phyloP scores from a whole-genome alignment of 2,113 vertebrate species.

The Takifugu flavidus region DNA sequence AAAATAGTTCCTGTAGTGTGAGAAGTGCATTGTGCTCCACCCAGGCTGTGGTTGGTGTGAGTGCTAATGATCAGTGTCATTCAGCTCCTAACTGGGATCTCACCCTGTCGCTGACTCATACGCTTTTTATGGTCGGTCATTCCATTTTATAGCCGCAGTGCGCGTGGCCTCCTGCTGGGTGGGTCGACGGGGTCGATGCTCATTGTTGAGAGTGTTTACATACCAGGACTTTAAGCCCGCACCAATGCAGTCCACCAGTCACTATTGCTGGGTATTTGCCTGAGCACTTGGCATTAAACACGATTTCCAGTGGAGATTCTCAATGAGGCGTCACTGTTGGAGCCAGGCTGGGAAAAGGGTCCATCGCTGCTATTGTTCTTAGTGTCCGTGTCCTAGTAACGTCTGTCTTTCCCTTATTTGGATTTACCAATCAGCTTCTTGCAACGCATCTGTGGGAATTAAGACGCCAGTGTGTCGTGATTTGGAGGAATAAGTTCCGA shows the following conservation, averaged over 20 bases:
- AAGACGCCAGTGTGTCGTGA: no score
- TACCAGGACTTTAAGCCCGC: constrained; percentile 17
- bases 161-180: constrained; percentile 28
- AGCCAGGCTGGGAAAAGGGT: no score
- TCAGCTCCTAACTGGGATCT: constrained; percentile 61
- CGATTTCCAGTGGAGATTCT: no score
- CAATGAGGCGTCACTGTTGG: no score
- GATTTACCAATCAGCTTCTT: no score
- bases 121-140: constrained; percentile 64
- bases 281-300: no score
- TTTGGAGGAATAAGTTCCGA: no score
- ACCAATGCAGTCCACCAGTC: constrained; percentile 4
- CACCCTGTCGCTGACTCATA: constrained; percentile 59
- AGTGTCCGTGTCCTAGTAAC: no score
- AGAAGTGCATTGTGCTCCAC: constrained; percentile 31
- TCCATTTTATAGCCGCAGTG: constrained; percentile 30
- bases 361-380: no score
- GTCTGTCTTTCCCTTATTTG: no score
- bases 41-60: constrained; percentile 48
- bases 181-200: constrained; percentile 25
- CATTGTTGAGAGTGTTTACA: constrained; percentile 32
- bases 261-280: no score
- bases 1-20: constrained; percentile 44
- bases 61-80: constrained; percentile 63
- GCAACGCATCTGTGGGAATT: no score